Evolutionary conservation across 1,140 invertebrate species (phyloP).

Genomic region (Pectinophora gossypiella): DNA sequence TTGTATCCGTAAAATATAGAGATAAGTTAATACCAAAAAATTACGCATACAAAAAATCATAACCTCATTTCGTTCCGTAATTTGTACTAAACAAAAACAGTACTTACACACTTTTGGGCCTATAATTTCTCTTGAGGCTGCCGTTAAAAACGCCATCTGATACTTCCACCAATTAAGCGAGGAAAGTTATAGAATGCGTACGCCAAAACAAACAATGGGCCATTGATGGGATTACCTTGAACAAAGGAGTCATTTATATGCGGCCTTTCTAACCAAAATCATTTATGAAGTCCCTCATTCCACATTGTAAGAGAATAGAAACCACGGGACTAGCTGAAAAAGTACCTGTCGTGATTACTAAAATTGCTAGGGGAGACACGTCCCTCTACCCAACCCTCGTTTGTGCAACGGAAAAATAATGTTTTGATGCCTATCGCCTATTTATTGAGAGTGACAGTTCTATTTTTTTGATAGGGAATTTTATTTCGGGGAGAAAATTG

Average conservation of each 20-base stretch:
- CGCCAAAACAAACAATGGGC: slow-evolving; percentile 32
- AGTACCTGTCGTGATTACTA: slow-evolving; percentile 59
- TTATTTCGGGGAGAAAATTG: slow-evolving; percentile 20
- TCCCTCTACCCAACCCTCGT: slow-evolving; percentile 24
- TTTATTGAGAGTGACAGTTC: slow-evolving; percentile 32
- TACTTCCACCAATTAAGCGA: slow-evolving; percentile 1
- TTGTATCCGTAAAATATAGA: too few species aligned
- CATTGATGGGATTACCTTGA: slow-evolving; percentile 39
- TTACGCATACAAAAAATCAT: too few species aligned
- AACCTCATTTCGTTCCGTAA: too few species aligned
- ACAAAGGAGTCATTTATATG: slow-evolving; percentile 68
- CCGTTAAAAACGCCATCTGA: slow-evolving; percentile 11
- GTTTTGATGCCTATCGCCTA: slow-evolving; percentile 31
- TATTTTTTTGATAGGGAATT: slow-evolving; percentile 15
- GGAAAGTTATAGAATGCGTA: neutral
- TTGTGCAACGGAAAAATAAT: slow-evolving; percentile 34
- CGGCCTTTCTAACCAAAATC: slow-evolving; percentile 24
- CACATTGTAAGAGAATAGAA: neutral
- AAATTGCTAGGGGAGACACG: slow-evolving; percentile 36
- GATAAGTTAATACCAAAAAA: too few species aligned
- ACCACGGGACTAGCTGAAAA: neutral
- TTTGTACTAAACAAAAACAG: too few species aligned
- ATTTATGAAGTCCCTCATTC: neutral
- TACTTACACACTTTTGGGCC: too few species aligned
- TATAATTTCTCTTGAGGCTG: neutral